A percentile compares a stretch with the other conserved stretches of the same genome.
Evolutionary conservation across 2,113 vertebrate species (phyloP).

Genomic region (Tretioscincus oriximinensis): DNA sequence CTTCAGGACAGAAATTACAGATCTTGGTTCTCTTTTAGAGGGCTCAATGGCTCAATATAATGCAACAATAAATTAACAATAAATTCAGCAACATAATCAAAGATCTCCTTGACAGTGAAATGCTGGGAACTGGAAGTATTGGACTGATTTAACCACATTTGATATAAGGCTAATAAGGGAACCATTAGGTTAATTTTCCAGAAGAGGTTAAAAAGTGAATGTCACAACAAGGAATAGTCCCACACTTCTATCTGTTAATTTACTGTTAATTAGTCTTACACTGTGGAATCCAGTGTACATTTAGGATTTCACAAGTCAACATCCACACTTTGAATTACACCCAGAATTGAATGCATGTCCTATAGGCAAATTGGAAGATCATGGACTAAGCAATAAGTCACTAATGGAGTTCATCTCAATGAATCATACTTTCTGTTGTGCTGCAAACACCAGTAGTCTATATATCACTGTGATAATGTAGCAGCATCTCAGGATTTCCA

Average conservation of each 20-base stretch:
- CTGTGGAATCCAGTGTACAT: neutral
- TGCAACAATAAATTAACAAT: neutral
- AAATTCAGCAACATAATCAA: too few species aligned
- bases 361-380: neutral
- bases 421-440: slow-evolving; percentile 42
- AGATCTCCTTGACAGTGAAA: neutral
- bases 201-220: neutral
- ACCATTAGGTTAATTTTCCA: too few species aligned
- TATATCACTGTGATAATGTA: slow-evolving; percentile 43
- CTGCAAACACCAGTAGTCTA: slow-evolving; percentile 39
- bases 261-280: too few species aligned
- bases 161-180: neutral
- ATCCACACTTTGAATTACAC: neutral
- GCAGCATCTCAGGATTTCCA: slow-evolving; percentile 48
- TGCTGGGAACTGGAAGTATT: neutral
- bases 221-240: neutral
- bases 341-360: neutral
- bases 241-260: neutral
- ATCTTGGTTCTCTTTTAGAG: neutral
- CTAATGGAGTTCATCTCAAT: slow-evolving; percentile 40
- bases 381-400: neutral
- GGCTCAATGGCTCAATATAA: neutral
- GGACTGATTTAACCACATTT: neutral
- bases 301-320: neutral
- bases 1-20: neutral